Conservation (phyloP, 2,888 invertebrate genomes). For the Nysson spinosus region DNA sequence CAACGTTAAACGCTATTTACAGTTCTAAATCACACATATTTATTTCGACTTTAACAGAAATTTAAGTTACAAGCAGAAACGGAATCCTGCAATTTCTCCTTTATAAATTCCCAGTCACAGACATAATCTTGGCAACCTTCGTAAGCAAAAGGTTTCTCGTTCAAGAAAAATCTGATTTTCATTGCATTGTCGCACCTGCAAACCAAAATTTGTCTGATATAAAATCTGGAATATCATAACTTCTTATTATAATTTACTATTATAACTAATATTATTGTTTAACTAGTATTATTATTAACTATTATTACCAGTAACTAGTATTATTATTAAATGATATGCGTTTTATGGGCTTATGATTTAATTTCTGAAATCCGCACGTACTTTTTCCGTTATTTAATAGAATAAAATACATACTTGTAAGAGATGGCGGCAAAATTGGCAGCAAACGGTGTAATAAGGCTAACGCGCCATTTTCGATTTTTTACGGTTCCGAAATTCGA, state of each 20-base stretch:
- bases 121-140: conserved; percentile 85
- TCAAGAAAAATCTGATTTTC: conserved; percentile 83
- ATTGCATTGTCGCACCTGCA: conserved; percentile 79
- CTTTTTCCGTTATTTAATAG: no score
- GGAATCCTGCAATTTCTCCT: conserved; percentile 78
- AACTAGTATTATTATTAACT: no score
- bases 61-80: conserved; percentile 22
- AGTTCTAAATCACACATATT: background rate
- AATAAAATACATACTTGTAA: conserved; percentile 83
- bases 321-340: no score
- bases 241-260: background rate
- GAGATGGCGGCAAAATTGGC: conserved; percentile 86
- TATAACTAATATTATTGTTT: no score
- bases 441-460: conserved; percentile 84
- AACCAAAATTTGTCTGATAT: background rate
- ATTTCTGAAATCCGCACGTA: no score
- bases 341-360: no score
- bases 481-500: conserved; percentile 81
- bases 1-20: no score
- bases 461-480: conserved; percentile 83
- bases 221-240: no score
- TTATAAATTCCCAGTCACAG: conserved; percentile 85
- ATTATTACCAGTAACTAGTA: no score
- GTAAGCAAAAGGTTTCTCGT: conserved; percentile 83
- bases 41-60: conserved; percentile 11